Evolutionary conservation across 2,888 invertebrate genomes (phyloP).

Genomic region (Aporophyla nigra): DNA sequence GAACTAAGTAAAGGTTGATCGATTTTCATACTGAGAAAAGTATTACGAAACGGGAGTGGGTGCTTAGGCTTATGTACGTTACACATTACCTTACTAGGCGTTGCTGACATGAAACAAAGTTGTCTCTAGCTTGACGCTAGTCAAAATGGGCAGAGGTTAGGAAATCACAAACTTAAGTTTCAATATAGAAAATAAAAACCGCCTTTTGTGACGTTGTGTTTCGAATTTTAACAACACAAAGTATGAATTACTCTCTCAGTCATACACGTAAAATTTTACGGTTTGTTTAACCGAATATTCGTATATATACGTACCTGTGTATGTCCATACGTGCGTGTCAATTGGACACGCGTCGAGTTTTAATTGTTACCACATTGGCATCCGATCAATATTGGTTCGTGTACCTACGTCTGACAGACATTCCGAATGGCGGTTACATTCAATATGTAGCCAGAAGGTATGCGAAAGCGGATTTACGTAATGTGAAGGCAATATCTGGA

Average conservation of each 20-base stretch:
- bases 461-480: conserved; percentile 30
- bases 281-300: conserved; percentile 20
- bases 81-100: not conserved
- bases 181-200: not conserved
- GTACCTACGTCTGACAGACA: conserved; percentile 30
- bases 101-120: not conserved
- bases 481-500: conserved; percentile 33
- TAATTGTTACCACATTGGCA: conserved; percentile 54
- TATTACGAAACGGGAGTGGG: not conserved
- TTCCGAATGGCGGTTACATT: conserved; percentile 33
- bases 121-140: not conserved
- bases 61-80: not conserved
- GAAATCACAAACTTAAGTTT: not conserved
- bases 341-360: conserved; percentile 43
- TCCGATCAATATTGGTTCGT: conserved; percentile 57
- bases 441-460: conserved; percentile 18
- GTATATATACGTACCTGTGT: not conserved
- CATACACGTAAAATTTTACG: conserved; percentile 28
- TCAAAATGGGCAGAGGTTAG: not conserved
- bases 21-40: not conserved
- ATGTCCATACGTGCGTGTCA: conserved; percentile 26
- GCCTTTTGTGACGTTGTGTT: not conserved
- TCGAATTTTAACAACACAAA: conserved; percentile 14
- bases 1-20: too few species aligned
- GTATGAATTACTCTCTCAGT: conserved; percentile 11